phyloP scores from a whole-genome alignment of 2,113 vertebrate genomes.

The Raphicerus campestris region DNA sequence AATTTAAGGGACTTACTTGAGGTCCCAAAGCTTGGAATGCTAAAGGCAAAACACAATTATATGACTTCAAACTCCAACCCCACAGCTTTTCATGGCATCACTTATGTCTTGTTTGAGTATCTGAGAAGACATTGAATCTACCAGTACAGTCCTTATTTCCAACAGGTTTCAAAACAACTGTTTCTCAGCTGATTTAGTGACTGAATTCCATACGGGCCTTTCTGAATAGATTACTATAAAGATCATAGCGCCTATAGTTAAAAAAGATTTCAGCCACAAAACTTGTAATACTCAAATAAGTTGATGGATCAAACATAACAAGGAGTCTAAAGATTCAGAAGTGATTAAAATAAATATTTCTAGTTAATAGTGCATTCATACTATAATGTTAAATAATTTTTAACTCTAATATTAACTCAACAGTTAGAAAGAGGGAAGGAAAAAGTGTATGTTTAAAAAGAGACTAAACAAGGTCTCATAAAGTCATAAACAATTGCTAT shows the following conservation, averaged over 20 bases:
- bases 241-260: neutral
- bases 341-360: neutral
- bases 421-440: neutral
- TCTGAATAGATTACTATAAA: neutral
- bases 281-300: neutral
- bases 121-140: neutral
- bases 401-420: neutral
- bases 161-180: neutral
- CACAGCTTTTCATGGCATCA: neutral
- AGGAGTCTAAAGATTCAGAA: neutral
- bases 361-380: neutral
- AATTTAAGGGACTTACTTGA: neutral
- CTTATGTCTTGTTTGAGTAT: neutral
- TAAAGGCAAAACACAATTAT: neutral
- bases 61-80: neutral
- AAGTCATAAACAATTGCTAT: neutral
- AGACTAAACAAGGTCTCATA: neutral
- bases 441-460: neutral
- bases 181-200: neutral
- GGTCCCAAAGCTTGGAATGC: neutral
- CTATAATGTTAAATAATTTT: neutral
- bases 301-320: neutral
- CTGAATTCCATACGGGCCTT: neutral
- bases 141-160: neutral
- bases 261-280: neutral